Base-by-base conservation (phyloP, 2,888 invertebrate species). In the Hipparchia semele region DNA sequence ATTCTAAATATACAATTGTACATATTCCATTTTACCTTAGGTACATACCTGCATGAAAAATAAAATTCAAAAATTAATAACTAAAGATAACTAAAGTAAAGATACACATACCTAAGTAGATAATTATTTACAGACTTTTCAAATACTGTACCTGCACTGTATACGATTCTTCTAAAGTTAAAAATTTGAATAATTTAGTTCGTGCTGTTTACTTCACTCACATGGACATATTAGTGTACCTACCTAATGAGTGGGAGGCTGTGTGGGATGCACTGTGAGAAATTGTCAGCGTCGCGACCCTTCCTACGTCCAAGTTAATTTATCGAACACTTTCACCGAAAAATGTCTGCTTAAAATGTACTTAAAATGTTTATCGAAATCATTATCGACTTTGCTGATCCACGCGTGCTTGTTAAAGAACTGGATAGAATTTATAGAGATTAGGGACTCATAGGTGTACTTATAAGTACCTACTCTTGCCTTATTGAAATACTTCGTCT, bases 281-380 rank as follows among this genome's bases (percentile, higher is more conserved):
- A 83, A 81, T 77, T 81, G 80, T 83, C 83, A 81, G 81, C 82
- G 83, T 80, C 81, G 79, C 13, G 13, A 2, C 58, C 2, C 81
- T 78, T 83, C 83, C 80, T 82, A 84, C 81, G 77, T 76, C 73
- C 64, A 70, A 61, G 68, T 75, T 69, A 71, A 74, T 77, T 76
- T 78, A 78, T 77, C 75, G 79, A 78, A 75, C 79, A 80, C 87
- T 87, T 88, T 89, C 86, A 82, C 85, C 82, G 78, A 80, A 84
- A 78, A 81, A 64, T 7, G 12, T 84, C 85, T 9, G 84, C 86
- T 85, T 46, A 84, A 85, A 84, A 85, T 83, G 60, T 70, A 51
- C 39, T 39, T 51, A 51, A 56, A 46, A 67, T 60, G 62, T 68
- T 72, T 72, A 68, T 68, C 68, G 13, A 58, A 39, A 61, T 54